Evolutionary conservation across 2,797 vertebrate genomes (phyloP).

Genomic region (Sphenopsis melanotis): DNA sequence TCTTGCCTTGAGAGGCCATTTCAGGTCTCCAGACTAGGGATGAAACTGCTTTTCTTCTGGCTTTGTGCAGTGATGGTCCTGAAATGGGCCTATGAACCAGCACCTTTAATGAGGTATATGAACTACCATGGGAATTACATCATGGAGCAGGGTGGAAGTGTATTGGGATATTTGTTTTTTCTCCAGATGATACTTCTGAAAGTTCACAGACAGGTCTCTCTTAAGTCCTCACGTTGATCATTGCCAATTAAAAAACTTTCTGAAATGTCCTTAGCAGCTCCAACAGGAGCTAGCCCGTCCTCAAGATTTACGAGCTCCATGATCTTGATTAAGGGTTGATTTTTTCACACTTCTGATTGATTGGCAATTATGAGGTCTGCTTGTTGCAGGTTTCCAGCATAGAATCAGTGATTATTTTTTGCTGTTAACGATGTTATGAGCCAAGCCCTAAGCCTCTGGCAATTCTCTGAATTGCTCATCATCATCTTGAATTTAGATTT

Average conservation of each 20-base stretch:
- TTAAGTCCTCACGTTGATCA: neutral
- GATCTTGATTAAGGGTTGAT: neutral
- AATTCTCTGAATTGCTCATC: slow-evolving; percentile 14
- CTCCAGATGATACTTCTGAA: neutral
- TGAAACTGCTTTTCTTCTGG: neutral
- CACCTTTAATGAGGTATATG: neutral
- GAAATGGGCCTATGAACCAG: neutral
- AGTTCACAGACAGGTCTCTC: neutral
- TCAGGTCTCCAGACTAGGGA: neutral
- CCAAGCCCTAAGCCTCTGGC: neutral
- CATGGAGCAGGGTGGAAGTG: neutral
- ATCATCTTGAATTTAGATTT: slow-evolving; percentile 26
- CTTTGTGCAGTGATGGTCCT: neutral
- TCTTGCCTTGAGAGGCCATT: neutral
- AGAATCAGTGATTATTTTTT: neutral
- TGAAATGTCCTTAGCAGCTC: neutral
- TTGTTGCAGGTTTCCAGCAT: neutral
- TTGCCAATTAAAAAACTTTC: neutral
- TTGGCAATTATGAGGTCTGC: neutral
- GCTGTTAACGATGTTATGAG: neutral
- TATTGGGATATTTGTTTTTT: neutral
- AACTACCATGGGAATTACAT: neutral
- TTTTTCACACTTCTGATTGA: neutral
- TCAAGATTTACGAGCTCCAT: neutral
- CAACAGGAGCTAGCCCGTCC: neutral